phyloP scores from a whole-genome alignment of 1,140 invertebrate genomes.

The Drosophila sproati region DNA sequence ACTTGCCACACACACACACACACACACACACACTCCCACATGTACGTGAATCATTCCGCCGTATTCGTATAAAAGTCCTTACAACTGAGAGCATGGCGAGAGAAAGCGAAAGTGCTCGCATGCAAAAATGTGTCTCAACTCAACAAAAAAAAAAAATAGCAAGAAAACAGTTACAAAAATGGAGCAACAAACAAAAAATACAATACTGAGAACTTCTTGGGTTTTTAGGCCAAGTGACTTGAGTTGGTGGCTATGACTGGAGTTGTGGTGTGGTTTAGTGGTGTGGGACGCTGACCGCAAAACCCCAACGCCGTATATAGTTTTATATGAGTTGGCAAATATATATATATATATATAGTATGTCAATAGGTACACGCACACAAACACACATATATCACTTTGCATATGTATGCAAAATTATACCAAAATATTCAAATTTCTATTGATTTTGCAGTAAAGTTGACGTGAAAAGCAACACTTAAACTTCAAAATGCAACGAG shows the following conservation, averaged over 20 bases:
- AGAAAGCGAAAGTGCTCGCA: conserved; percentile 73
- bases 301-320: conserved; percentile 58
- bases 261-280: conserved; percentile 19
- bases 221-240: conserved; percentile 75
- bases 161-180: conserved; percentile 34
- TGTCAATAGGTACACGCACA: conserved; percentile 25
- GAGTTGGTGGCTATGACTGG: conserved; percentile 27
- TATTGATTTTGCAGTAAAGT: conserved; percentile 71
- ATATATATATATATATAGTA: conserved; percentile 26
- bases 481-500: conserved; percentile 54
- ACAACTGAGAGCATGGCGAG: conserved; percentile 33
- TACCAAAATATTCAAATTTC: conserved; percentile 83
- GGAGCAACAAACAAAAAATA: conserved; percentile 73
- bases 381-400: conserved; percentile 20
- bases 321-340: conserved; percentile 46
- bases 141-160: background rate
- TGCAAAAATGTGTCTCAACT: conserved; percentile 60
- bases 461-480: conserved; percentile 68
- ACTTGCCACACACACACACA: conserved; percentile 8
- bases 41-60: background rate
- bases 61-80: conserved; percentile 24
- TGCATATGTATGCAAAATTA: conserved; percentile 59
- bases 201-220: conserved; percentile 54
- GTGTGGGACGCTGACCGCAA: conserved; percentile 60
- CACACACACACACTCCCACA: conserved; percentile 17